Evolutionary conservation across 2,797 vertebrate genomes (phyloP).

Genomic region (Choloepus didactylus): DNA sequence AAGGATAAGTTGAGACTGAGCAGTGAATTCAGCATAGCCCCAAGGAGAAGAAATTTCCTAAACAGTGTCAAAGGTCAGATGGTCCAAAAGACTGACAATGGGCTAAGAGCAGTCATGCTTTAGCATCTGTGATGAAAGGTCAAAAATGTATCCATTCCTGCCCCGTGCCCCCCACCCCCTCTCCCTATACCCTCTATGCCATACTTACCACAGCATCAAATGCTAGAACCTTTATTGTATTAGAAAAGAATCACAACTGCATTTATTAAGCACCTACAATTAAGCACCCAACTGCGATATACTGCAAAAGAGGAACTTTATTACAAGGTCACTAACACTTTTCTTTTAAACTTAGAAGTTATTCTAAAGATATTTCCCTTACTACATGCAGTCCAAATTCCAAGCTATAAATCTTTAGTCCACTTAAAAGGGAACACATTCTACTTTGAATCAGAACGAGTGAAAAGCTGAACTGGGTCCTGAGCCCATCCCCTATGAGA

Average conservation of each 20-base stretch:
- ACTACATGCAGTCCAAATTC: constrained; percentile 70
- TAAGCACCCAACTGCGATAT: background rate
- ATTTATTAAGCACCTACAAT: background rate
- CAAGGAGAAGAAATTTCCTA: background rate
- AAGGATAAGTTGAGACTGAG: background rate
- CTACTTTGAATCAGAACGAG: constrained; percentile 74
- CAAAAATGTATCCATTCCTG: constrained; percentile 46
- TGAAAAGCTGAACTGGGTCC: constrained; percentile 75
- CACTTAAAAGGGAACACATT: constrained; percentile 78
- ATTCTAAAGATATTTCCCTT: constrained; percentile 73
- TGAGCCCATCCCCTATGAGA: constrained; percentile 62
- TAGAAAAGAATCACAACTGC: constrained; percentile 44
- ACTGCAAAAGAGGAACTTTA: background rate
- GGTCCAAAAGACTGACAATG: constrained; percentile 58
- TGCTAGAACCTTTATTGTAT: background rate
- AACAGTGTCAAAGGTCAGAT: constrained; percentile 49
- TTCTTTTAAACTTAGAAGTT: constrained; percentile 57
- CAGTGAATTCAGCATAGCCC: background rate
- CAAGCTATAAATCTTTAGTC: constrained; percentile 82
- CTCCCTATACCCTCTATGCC: background rate
- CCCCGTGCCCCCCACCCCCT: background rate
- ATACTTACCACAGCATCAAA: constrained; percentile 44
- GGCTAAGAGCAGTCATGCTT: constrained; percentile 60
- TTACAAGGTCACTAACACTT: background rate
- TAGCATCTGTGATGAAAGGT: constrained; percentile 25